Evolutionary conservation across 2,888 invertebrate genomes (phyloP), one percentile per base, ranked within the genome.

Genomic region (Mantis religiosa): DNA sequence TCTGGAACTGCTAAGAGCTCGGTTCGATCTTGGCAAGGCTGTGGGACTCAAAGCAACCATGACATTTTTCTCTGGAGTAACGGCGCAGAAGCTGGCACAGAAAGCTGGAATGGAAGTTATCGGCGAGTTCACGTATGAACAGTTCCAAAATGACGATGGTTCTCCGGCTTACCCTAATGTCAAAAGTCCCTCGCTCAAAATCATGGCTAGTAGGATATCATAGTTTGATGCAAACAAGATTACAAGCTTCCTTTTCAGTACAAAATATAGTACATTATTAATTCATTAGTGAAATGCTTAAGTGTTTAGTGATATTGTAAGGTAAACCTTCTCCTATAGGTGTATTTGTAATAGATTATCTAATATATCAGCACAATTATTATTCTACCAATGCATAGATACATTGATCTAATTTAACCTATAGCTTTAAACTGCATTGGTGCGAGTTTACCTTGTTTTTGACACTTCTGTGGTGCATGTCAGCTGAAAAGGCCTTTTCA

Each of bases 1-100:
- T 1, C 92, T 92, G 91, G 93, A 93, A 90, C 91, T 94, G 15
- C 90, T 94, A 83, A 91, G 92, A 86, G 93, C 94, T n/a, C 93
- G 94, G 94, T 20, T n/a, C 2, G 82, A 82, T 15, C 82, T 87
- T 12, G 34, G 87, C 28, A n/a, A 25, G 15, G 83, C 87, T 27
- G 82, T 87, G 20, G 47, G 83, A 8, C 25, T 87, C n/a, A 82
- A 82, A 2, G 47, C 83, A 20, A 83, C 87, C 1, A 83, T 34
- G 27, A 87, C 87, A 3, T 14, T 87, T 2, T 87, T 87, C 20
- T 83, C 83, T 14, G 87, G 30, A 12, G 47, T 83, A 9, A 1
- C 83, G n/a, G 71, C 87, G 8, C 87, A 87, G 87, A 87, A 81
- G 25, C 12, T 47, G 15, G 87, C 87, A 3, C 20, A 41, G 27